Evolutionary conservation across 2,888 invertebrate genomes (phyloP), one percentile per base, ranked within the genome.

Genomic region (Synanthedon andrenaeformis): DNA sequence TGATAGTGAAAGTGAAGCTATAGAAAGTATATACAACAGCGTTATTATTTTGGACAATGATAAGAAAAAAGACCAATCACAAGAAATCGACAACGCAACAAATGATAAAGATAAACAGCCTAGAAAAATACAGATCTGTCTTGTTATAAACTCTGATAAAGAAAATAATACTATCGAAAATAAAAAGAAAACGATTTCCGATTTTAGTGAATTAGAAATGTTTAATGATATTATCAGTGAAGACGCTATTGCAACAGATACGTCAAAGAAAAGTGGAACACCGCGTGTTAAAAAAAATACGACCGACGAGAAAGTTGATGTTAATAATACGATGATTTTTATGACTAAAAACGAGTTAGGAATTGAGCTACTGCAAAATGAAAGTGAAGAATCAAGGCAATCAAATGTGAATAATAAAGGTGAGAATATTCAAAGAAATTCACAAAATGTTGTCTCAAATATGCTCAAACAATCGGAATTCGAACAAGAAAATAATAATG

Each of bases 1-100:
- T 10, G 87, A 87, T 53, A 85, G 86, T 63, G 87, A 83, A 62
- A 86, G 85, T 65, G 85, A 87, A 66, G 71, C 77, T 4, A 86
- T 86, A 57, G 76, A 79, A 66, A 85, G 72, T 57, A 72, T 87
- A 52, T 87, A 85, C 57, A 81, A 83, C 19, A 84, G 77, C 59
- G 65, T 85, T 55, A 71, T 82, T 3, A 64, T 80, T 17, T 58
- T 70, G 51, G 71, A 74, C 55, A 70, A 70, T 61, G 68, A 69
- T 49, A 64, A 70, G 54, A 57, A 45, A 51, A 56, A 54, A 50
- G 53, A 54, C n/a, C 51, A 51, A n/a, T 35, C 59, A 3, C 41
- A 53, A 49, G 62, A 56, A 42, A 53, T 58, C 11, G 60, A 19
- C 17, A 65, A 69, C 59, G 55, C 57, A 52, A 48, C 58, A 10